Evolutionary conservation across 2,888 invertebrate species (phyloP).

Genomic region (Brachyptera risi): DNA sequence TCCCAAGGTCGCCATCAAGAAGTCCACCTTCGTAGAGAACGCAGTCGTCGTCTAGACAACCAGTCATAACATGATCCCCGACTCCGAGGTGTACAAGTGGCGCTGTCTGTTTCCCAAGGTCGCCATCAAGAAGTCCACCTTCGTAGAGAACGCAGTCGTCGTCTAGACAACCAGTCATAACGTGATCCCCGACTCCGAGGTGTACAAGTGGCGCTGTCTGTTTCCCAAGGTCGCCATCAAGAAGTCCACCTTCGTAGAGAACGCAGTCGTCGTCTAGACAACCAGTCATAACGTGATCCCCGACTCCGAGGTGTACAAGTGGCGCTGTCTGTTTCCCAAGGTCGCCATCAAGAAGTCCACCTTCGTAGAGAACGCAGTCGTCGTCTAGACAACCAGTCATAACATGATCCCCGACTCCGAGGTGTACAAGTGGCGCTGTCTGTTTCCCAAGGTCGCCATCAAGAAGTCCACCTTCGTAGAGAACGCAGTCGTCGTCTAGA

Average conservation of each 20-base stretch:
- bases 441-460: conserved; percentile 62
- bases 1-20: conserved; percentile 62
- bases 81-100: conserved; percentile 59
- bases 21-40: no score
- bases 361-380: no score
- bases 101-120: conserved; percentile 58
- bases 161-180: no score
- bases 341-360: conserved; percentile 58
- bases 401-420: conserved; percentile 67
- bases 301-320: conserved; percentile 56
- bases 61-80: conserved; percentile 70
- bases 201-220: conserved; percentile 55
- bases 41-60: no score
- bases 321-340: conserved; percentile 59
- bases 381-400: no score
- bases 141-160: no score
- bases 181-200: conserved; percentile 64
- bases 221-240: conserved; percentile 66
- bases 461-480: no score
- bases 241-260: no score
- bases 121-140: conserved; percentile 55
- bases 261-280: no score
- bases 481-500: no score
- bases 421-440: conserved; percentile 56
- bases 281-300: conserved; percentile 72